Evolutionary conservation across 2,888 invertebrate species (phyloP).

Genomic region (Brenthis daphne): DNA sequence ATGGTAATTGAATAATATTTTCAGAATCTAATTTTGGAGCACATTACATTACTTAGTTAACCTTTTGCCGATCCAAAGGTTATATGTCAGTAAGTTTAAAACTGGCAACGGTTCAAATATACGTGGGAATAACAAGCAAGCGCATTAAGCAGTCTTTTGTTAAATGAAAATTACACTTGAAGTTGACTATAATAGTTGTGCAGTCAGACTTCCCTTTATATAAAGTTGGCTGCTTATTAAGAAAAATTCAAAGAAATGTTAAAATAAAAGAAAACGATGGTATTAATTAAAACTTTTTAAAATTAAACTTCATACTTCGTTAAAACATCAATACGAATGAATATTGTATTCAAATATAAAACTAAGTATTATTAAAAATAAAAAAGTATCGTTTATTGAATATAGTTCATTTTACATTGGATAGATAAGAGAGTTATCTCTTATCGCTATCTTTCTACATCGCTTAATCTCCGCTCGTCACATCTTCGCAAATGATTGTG

Average conservation of each 20-base stretch:
- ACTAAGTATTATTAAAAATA: not conserved
- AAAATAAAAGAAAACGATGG: not conserved
- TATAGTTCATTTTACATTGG: not conserved
- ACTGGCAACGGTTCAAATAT: constrained; percentile 20
- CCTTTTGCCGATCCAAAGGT: constrained; percentile 19
- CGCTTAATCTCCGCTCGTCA: constrained; percentile 21
- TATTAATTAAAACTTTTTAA: not conserved
- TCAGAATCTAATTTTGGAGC: constrained; percentile 5
- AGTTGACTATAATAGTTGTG: constrained; percentile 16
- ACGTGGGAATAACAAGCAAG: constrained; percentile 19
- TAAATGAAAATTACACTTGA: constrained; percentile 19
- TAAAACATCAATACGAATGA: too few species aligned
- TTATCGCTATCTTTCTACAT: constrained; percentile 24
- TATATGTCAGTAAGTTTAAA: constrained; percentile 11
- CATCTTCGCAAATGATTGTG: constrained; percentile 8
- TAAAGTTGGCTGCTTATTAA: constrained; percentile 9
- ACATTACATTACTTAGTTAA: constrained; percentile 13
- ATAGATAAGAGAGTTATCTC: constrained; percentile 24
- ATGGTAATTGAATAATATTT: not conserved
- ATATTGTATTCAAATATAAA: not conserved
- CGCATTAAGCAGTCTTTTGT: constrained; percentile 23
- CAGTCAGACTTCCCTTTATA: not conserved
- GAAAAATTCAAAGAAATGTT: not conserved
- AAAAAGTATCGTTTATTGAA: not conserved
- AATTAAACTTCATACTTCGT: too few species aligned